phyloP scores from a whole-genome alignment of 2,797 vertebrate genomes.

The Diplodus sargus region DNA sequence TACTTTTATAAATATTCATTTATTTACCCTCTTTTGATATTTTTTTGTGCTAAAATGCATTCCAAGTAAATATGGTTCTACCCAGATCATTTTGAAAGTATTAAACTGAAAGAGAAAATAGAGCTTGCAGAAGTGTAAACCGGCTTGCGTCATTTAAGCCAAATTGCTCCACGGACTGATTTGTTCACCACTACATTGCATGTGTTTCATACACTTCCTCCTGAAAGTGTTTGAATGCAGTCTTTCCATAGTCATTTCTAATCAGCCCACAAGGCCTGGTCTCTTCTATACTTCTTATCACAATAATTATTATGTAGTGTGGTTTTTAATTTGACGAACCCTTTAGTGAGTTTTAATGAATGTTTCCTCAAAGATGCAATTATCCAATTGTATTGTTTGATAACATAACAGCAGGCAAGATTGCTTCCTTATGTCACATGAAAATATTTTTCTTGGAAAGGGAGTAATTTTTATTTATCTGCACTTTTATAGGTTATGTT shows the following conservation, averaged over 20 bases:
- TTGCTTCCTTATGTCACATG: background rate
- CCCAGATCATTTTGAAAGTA: background rate
- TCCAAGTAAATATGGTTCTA: background rate
- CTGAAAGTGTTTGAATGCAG: background rate
- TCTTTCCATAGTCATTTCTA: background rate
- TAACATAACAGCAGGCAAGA: background rate
- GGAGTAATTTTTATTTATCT: background rate
- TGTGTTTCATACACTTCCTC: conserved; percentile 25
- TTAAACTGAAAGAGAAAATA: conserved; percentile 25
- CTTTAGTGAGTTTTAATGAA: background rate
- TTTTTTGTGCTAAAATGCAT: background rate
- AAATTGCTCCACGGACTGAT: conserved; percentile 35
- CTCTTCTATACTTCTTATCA: background rate
- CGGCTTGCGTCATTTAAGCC: conserved; percentile 27
- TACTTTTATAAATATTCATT: background rate
- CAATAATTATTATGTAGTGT: too few species aligned
- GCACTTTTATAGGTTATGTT: background rate
- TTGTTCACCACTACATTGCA: background rate
- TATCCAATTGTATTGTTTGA: background rate
- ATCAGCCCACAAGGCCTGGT: background rate
- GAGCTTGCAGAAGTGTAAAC: conserved; percentile 5
- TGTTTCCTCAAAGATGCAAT: background rate
- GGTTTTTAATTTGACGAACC: too few species aligned
- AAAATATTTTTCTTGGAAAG: background rate
- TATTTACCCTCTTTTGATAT: background rate